Evolutionary conservation across 2,797 vertebrate species (phyloP), one percentile per base, ranked within the genome.

Genomic region (Agapornis canus): DNA sequence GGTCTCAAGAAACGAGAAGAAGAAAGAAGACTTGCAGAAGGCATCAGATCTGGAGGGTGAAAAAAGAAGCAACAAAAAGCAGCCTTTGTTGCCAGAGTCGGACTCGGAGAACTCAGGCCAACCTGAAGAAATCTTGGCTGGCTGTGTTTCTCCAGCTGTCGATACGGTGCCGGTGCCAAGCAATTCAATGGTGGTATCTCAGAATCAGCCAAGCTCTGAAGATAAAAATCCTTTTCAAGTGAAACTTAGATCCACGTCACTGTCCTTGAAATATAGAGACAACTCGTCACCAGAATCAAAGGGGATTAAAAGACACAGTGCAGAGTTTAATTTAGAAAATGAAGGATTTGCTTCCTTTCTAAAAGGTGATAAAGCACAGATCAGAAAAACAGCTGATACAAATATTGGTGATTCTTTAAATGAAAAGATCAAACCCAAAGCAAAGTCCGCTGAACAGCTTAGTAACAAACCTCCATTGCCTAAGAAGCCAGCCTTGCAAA

Each of bases 231-330:
- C 98, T 32, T 99, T 99, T 94, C 98, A 98, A 25, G 94, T 99
- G 64, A 99, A 99, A 95, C 98, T 99, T 42, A 98, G 99, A 76
- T 98, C 98, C 86, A 99, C 98, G 5, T 98, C 99, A 8, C 97
- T 98, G 64, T 99, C 98, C 6, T 80, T 98, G 56, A 98, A 96
- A 96, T 96, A 97, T 13, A 97, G 95, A 52, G 98, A 98, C 3
- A 91, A 91, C 27, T 66, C 94, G 11, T 90, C 93, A 20, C 75
- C 94, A 23, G 98, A 98, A 54, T 89, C 95, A 35, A 98, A 94
- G 57, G 97, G 72, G 17, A 12, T 92, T 52, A 98, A 98, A 95
- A 97, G 97, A 65, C 95, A 97, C 82, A 98, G 98, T 63, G 97
- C 98, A 5, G 98, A 98, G 81, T 82, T 97, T 88, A 85, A 94